phyloP scores from a whole-genome alignment of 2,888 invertebrate species.

The Autographa gamma region DNA sequence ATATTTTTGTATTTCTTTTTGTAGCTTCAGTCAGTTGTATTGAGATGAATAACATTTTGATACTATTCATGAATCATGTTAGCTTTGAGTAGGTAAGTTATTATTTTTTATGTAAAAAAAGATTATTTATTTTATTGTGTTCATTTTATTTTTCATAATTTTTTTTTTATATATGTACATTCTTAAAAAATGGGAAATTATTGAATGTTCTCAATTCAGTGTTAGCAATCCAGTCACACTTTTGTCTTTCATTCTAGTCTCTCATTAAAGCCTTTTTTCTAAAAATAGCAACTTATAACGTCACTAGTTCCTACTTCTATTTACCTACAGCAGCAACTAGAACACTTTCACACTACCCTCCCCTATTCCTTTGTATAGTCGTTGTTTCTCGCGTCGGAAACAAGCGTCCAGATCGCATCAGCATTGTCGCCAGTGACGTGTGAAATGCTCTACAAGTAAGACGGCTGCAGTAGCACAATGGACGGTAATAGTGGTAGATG shows the following conservation, averaged over 20 bases:
- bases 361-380: constrained; percentile 61
- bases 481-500: background rate
- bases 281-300: background rate
- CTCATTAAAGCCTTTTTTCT: too few species aligned
- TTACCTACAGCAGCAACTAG: background rate
- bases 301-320: background rate
- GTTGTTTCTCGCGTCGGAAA: constrained; percentile 66
- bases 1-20: background rate
- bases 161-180: too few species aligned
- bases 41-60: background rate
- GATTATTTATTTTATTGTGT: too few species aligned
- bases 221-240: too few species aligned
- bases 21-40: background rate
- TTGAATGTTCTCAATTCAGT: too few species aligned
- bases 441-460: constrained; percentile 28
- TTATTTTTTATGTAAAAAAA: too few species aligned
- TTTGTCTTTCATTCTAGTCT: too few species aligned
- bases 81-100: too few species aligned
- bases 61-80: too few species aligned
- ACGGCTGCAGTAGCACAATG: background rate
- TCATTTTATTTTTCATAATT: too few species aligned
- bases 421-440: constrained; percentile 32
- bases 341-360: constrained; percentile 30
- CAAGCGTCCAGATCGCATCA: constrained; percentile 67
- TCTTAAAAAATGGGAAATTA: too few species aligned